Conservation (phyloP, 2,888 invertebrate species). For the Unio delphinus region DNA sequence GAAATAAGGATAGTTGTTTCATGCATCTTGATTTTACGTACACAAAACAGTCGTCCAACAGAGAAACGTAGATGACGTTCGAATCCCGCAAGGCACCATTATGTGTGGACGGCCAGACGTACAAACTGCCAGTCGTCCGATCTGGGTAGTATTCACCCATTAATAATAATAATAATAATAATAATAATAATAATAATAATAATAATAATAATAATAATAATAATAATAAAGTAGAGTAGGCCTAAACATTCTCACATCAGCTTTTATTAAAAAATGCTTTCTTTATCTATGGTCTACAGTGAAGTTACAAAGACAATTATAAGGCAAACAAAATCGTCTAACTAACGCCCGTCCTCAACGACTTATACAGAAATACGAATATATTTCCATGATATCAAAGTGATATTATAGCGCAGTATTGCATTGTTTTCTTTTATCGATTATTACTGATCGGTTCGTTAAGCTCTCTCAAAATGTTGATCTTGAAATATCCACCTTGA, state of each 20-base stretch:
- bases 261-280: no score
- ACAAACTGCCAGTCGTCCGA: slow-evolving; percentile 34
- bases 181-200: no score
- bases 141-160: slow-evolving; percentile 56
- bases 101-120: slow-evolving; percentile 45
- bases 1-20: not conserved
- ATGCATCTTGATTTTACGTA: slow-evolving; percentile 9
- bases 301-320: no score
- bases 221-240: no score
- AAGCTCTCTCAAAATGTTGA: slow-evolving; percentile 45
- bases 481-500: slow-evolving; percentile 29
- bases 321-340: no score
- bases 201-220: no score
- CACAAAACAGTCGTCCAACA: slow-evolving; percentile 38
- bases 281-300: no score
- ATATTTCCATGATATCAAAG: not conserved
- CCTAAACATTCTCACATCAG: no score
- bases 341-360: no score
- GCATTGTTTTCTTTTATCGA: no score
- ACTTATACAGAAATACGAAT: no score
- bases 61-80: slow-evolving; percentile 41
- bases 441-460: slow-evolving; percentile 40
- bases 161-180: slow-evolving; percentile 7
- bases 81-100: slow-evolving; percentile 21
- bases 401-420: not conserved